Base-by-base conservation (phyloP, 2,888 invertebrate species). In the Lobophora halterata region DNA sequence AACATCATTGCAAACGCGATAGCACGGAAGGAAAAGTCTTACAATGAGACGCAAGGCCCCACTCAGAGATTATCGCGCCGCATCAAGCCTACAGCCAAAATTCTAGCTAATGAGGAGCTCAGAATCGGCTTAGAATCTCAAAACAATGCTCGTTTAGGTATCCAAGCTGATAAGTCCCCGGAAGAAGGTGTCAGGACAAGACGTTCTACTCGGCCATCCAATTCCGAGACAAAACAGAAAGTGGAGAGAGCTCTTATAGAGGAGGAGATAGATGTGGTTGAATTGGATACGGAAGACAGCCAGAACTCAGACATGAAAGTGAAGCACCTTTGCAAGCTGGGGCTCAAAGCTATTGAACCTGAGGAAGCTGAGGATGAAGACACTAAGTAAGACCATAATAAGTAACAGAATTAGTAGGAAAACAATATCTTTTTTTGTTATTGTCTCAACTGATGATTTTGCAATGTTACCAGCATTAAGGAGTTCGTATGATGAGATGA, bases 21-120 rank as follows among this genome's bases (percentile, higher is more conserved):
- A 56, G 92, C 92, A 1, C 85, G 92, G 6, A 93, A 93, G 64
- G 92, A 93, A 65, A 93, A 93, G 54, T 90, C 91, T 0, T 92
- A 91, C 55, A 90, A 90, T 55, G 89, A 89, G 54, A 62, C 80
- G 2, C 72, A 81, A 6, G 47, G 58, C 2, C 64, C 76, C 2
- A 63, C 72, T 1, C 77, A 77, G 35, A 58, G 85, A 7, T 47
- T 75, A 4, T 79, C 81, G 1, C 82, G 92, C 2, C 87, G 91
- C 34, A 89, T 92, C 32, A 92, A 92, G 63, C 91, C 92, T 3
- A 92, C 92, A 2, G 89, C 90, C 3, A 92, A 92, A 69, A 89
- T 92, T 25, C 72, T 92, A 11, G 92, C 91, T 10, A 92, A 92
- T 62, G 89, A 92, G 56, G 91, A 91, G 55, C 56, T 90, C 24